Evolutionary conservation across 2,888 invertebrate genomes (phyloP).

Genomic region (Sesia apiformis): DNA sequence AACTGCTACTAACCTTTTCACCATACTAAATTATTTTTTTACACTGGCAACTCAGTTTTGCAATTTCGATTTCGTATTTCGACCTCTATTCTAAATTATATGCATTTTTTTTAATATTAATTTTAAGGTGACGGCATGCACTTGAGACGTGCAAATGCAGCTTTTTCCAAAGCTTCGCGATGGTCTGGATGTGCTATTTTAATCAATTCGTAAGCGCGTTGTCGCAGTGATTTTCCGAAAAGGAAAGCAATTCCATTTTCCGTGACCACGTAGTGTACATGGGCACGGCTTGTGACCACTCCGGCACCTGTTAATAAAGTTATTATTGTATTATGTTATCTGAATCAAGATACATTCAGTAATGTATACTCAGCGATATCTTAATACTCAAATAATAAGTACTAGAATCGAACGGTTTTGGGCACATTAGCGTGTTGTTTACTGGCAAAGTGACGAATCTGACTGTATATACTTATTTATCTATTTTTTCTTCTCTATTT

Average conservation of each 20-base stretch:
- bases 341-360: too few relatives aligned
- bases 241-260: conserved; percentile 92
- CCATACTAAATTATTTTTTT: not conserved
- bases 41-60: not conserved
- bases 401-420: too few relatives aligned
- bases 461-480: too few relatives aligned
- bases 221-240: conserved; percentile 91
- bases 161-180: conserved; percentile 86
- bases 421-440: too few relatives aligned
- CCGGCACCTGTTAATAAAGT: conserved; percentile 81
- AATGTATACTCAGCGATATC: too few relatives aligned
- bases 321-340: not conserved
- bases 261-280: conserved; percentile 95
- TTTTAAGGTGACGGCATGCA: conserved; percentile 79
- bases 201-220: conserved; percentile 92
- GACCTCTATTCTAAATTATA: not conserved
- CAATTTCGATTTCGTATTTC: not conserved
- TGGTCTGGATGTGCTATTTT: conserved; percentile 93
- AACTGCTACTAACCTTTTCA: not conserved
- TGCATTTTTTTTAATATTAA: conserved; percentile 2
- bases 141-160: conserved; percentile 88
- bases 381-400: too few relatives aligned
- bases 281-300: conserved; percentile 93
- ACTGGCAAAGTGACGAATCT: too few relatives aligned
- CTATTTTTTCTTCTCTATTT: too few relatives aligned